A percentile compares a stretch with the other conserved stretches of the same genome.
These are phyloP conservation scores for Plebejus anna DNA, from an alignment of 2,888 invertebrate species.

Conservation along the genomic window DNA sequence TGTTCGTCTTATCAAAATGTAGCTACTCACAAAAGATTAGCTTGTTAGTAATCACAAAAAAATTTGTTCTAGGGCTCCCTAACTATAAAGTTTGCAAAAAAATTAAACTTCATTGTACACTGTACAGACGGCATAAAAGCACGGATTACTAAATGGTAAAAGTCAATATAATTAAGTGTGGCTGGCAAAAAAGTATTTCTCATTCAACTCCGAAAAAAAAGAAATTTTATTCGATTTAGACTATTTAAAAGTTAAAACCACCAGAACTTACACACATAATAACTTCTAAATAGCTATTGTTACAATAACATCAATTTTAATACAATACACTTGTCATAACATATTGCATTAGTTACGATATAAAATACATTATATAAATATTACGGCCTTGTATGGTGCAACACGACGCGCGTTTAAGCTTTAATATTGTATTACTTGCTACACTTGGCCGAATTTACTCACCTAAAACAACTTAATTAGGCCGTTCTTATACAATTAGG, in stretches of 20 bases:
- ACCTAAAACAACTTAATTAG: neutral
- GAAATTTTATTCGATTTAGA: too few relatives aligned
- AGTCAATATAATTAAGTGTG: too few relatives aligned
- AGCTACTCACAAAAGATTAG: too few relatives aligned
- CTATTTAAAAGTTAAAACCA: neutral
- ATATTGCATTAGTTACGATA: constrained; percentile 8
- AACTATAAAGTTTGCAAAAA: neutral
- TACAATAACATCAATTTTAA: neutral
- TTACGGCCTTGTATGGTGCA: constrained; percentile 1
- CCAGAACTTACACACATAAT: neutral
- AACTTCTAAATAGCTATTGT: neutral
- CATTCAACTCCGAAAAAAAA: too few relatives aligned
- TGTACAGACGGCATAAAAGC: too few relatives aligned
- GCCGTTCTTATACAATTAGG: neutral
- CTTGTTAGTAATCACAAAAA: too few relatives aligned
- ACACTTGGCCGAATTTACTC: constrained; percentile 6
- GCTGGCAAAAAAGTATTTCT: too few relatives aligned
- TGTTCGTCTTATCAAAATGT: too few relatives aligned
- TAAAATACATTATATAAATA: constrained; percentile 17
- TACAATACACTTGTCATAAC: constrained; percentile 9
- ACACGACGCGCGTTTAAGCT: neutral
- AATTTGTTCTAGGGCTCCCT: too few relatives aligned
- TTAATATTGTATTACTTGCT: neutral
- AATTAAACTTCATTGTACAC: too few relatives aligned
- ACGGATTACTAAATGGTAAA: too few relatives aligned